Base-by-base conservation (phyloP, 2,888 invertebrate genomes). In the Lithophane socia region DNA sequence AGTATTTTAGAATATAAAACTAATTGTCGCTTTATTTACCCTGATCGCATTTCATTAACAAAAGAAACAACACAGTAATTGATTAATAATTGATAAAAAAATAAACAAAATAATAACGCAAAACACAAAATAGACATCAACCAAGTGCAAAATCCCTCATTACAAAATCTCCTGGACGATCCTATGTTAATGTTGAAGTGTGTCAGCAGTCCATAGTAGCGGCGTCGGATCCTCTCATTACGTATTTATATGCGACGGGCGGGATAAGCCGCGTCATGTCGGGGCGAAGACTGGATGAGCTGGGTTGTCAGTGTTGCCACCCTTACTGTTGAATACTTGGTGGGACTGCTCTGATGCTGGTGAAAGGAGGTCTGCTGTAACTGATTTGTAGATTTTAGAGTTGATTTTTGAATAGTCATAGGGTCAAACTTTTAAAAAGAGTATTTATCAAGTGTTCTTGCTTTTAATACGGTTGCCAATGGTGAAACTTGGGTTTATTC, bases 181-280 rank as follows among this genome's bases (percentile, higher is more conserved):
- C 66, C 73, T 75, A 72, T 76, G 83, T 75, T 75, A 79, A 78
- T 64, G 75, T 73, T 70, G 70, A 83, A 86, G 84, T 82, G 52
- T 82, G 76, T 82, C 79, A 87, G 82, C 82, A 79, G 79, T 69
- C 75, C 83, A 63, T 85, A 71, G 89, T 89, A 89, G 89, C 82
- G 87, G 72, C 84, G 88, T 86, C 79, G 78, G 87, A 88, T 80
- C 86, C 89, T 87, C 91, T 93, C 91, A 92, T 93, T 92, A 92
- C 85, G 89, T 93, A 93, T 93, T 93, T 90, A 93, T 90, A 89
- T 87, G 76, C 81, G 87, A 88, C 86, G 86, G 90, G 81, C 83
- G 88, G 90, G 88, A 90, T 92, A 90, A 90, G 90, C 90, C 84
- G 84, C 87, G 86, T 88, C 86, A 86, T 88, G 87, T 87, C 79